Percentiles rank a stretch among this genome's conserved stretches.
phyloP scores from a whole-genome alignment of 2,888 invertebrate species.

The Gari tellinella region DNA sequence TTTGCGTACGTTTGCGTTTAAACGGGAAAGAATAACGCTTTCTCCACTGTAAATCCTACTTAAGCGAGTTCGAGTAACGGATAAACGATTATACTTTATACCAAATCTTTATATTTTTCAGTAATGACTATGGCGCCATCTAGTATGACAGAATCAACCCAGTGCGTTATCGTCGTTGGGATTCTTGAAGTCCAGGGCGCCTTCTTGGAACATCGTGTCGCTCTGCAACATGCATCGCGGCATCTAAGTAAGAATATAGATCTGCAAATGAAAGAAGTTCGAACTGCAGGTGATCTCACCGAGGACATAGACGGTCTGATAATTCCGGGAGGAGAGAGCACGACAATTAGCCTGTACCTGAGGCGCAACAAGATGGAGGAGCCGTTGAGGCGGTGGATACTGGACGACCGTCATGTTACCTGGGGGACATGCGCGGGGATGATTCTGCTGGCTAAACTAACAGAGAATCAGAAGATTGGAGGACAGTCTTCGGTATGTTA shows the following conservation, averaged over 20 bases:
- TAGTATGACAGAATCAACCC: neutral
- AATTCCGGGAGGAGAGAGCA: conserved; percentile 82
- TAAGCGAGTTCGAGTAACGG: no score
- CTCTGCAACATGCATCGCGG: conserved; percentile 63
- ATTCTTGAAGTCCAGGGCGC: conserved; percentile 81
- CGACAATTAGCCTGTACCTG: conserved; percentile 77
- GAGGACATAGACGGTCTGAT: conserved; percentile 74
- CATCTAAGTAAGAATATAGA: conserved; percentile 21
- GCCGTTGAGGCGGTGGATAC: conserved; percentile 69
- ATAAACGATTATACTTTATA: no score
- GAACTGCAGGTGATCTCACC: conserved; percentile 61
- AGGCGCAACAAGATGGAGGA: conserved; percentile 73
- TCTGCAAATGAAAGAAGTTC: conserved; percentile 66
- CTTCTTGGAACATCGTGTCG: conserved; percentile 77
- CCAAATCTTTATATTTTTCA: neutral
- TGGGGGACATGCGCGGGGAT: conserved; percentile 82
- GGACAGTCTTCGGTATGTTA: conserved; percentile 77
- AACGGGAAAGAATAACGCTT: no score
- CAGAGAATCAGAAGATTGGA: conserved; percentile 74
- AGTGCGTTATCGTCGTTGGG: conserved; percentile 63
- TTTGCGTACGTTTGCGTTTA: no score
- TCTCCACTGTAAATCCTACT: no score
- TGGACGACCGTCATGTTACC: conserved; percentile 67
- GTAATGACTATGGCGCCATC: conserved; percentile 17
- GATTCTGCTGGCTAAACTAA: conserved; percentile 75